A percentile compares a stretch with the other conserved stretches of the same genome.
These are phyloP conservation scores for Oxyruncus cristatus DNA, from an alignment of 2,113 vertebrate species.

Conservation along the genomic window DNA sequence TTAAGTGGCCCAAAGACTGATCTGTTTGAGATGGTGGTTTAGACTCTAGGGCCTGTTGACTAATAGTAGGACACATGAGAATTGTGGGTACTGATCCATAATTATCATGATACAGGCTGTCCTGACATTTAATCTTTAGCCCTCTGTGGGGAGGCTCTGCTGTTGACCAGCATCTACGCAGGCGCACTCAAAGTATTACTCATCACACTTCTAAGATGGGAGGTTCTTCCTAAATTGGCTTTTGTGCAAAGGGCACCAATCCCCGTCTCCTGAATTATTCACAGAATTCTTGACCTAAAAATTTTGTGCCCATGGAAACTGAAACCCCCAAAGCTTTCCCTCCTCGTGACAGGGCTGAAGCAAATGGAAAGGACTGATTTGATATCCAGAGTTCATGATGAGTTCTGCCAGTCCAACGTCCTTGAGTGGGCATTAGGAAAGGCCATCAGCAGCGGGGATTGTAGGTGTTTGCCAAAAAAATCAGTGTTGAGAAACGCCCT, in stretches of 20 bases:
- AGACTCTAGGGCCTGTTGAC: not conserved
- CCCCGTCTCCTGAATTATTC: constrained; percentile 31
- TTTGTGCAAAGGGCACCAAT: not conserved
- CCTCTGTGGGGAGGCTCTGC: not conserved
- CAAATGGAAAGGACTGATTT: not conserved
- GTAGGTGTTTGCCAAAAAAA: not conserved
- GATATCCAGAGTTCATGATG: not conserved
- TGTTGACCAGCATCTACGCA: not conserved
- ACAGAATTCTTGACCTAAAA: constrained; percentile 35
- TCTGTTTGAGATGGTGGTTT: not conserved
- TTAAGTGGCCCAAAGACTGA: not conserved
- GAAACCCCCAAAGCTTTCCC: constrained; percentile 7
- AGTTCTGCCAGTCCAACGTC: not conserved
- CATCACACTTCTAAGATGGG: not conserved
- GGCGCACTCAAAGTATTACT: not conserved
- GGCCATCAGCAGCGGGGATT: not conserved
- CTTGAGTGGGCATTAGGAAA: not conserved
- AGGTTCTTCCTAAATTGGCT: constrained; percentile 10
- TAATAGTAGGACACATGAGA: not conserved
- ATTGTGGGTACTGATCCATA: not conserved
- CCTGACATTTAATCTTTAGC: constrained; percentile 12
- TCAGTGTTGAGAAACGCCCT: not conserved
- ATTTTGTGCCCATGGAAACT: not conserved
- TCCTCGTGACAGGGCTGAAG: not conserved
- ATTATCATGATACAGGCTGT: not conserved